Base-by-base conservation (phyloP, 2,797 vertebrate genomes). In the Cirrhinus mrigala region DNA sequence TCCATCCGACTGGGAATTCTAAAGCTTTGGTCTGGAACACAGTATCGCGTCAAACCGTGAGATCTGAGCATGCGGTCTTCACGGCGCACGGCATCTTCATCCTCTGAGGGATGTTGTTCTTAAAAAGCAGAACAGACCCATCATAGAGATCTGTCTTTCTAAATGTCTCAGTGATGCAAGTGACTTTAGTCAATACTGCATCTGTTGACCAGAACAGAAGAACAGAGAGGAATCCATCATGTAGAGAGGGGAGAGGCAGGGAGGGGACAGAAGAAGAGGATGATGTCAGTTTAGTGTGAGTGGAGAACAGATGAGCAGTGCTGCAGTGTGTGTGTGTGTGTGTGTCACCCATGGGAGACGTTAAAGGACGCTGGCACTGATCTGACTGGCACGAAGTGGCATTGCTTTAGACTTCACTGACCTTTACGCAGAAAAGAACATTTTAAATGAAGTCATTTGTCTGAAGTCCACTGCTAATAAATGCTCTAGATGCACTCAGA, bases 271-370 rank as follows among this genome's bases (percentile, higher is more conserved):
- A 64, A 22, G 6, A 73, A 62, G 70, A 74, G 79, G 77, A 82
- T 82, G 74, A 88, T 87, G 88, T 85, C 85, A 87, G 79, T 50
- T n/a, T 70, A 84, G 50, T 52, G 69, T 76, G 56, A 64, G 79
- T 24, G 18, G 81, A 60, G 81, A 86, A 74, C 79, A 79, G 74
- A 85, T 71, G 82, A 88, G 78, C 54, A 66, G 74, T 74, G 74
- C 87, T 58, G 85, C 87, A 88, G 79, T 78, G 46, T 69, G 54
- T 80, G 79, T 78, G 46, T 69, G 54, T 80, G 40, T 20, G 24
- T 80, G 27, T 62, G 27, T 74, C 29, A 71, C 68, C 66, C 80
- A 81, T 60, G 37, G 37, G 69, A 66, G 60, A 66, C 24, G 18
- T 48, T 79, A 64, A 62, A 50, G 52, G 56, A 64, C 2, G n/a